phyloP scores from a whole-genome alignment of 1,140 invertebrate species.

The Bombus cullumanus region DNA sequence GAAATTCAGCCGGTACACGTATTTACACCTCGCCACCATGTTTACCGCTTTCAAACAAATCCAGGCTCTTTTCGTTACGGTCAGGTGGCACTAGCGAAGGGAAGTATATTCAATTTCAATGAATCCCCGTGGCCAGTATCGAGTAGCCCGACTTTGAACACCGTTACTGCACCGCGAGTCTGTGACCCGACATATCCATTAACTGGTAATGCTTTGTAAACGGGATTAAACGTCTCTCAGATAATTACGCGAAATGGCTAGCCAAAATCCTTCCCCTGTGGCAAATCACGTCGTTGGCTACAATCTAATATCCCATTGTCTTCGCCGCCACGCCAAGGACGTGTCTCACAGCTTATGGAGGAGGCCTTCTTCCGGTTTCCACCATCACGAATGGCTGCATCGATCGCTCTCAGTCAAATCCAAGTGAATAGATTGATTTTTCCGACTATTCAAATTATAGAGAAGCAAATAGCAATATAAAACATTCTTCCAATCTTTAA shows the following conservation, averaged over 20 bases:
- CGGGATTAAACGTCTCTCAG: constrained; percentile 57
- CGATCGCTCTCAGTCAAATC: neutral
- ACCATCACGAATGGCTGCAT: neutral
- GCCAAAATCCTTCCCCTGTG: constrained; percentile 51
- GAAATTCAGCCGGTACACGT: constrained; percentile 16
- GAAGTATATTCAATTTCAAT: constrained; percentile 48
- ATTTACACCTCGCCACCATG: constrained; percentile 7
- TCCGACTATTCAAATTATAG: too few species aligned
- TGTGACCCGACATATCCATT: constrained; percentile 60
- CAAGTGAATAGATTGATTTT: neutral
- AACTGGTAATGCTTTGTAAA: constrained; percentile 69
- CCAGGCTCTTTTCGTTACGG: neutral
- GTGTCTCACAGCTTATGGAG: neutral
- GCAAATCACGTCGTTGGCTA: constrained; percentile 55
- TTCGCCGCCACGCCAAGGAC: constrained; percentile 16
- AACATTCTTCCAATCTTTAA: neutral
- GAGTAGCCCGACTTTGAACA: constrained; percentile 17
- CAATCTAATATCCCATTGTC: constrained; percentile 46
- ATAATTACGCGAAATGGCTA: constrained; percentile 66
- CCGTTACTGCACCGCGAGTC: constrained; percentile 16
- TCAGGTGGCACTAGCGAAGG: neutral
- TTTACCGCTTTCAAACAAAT: constrained; percentile 16
- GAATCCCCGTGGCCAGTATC: constrained; percentile 5
- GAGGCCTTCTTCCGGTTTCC: neutral
- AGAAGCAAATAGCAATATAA: neutral